A percentile compares a stretch with the other conserved stretches of the same genome.
Conservation (phyloP, 2,888 invertebrate species). For the Alsophila aescularia region DNA sequence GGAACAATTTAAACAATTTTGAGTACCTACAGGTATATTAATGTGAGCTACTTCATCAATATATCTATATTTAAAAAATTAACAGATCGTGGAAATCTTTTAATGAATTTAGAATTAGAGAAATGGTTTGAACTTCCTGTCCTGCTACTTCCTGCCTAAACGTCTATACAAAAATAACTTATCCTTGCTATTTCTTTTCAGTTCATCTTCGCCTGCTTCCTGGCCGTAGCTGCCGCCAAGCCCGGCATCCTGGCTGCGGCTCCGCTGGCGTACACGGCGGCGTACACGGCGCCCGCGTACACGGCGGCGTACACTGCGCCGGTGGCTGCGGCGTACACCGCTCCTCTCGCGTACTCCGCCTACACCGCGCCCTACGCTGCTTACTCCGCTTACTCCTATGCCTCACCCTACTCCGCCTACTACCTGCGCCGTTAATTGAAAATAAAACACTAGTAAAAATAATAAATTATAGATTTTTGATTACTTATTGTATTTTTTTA, state of each 20-base stretch:
- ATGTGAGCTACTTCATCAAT: too few species aligned
- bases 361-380: conserved; percentile 54
- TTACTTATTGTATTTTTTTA: background rate
- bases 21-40: too few species aligned
- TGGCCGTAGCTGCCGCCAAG: conserved; percentile 77
- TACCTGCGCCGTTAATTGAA: conserved; percentile 35
- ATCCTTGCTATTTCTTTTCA: conserved; percentile 47
- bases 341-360: conserved; percentile 57
- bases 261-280: conserved; percentile 58
- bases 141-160: too few species aligned
- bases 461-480: background rate
- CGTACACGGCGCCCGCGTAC: conserved; percentile 55
- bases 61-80: too few species aligned
- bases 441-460: background rate
- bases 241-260: conserved; percentile 65
- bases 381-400: conserved; percentile 55
- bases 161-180: too few species aligned
- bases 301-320: conserved; percentile 45
- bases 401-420: conserved; percentile 53
- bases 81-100: too few species aligned
- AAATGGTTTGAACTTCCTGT: too few species aligned
- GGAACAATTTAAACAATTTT: too few species aligned
- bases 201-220: conserved; percentile 75
- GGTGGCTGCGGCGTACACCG: conserved; percentile 56
- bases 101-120: too few species aligned